phyloP scores from a whole-genome alignment of 2,113 vertebrate species.

The Emydocephalus ijimae region DNA sequence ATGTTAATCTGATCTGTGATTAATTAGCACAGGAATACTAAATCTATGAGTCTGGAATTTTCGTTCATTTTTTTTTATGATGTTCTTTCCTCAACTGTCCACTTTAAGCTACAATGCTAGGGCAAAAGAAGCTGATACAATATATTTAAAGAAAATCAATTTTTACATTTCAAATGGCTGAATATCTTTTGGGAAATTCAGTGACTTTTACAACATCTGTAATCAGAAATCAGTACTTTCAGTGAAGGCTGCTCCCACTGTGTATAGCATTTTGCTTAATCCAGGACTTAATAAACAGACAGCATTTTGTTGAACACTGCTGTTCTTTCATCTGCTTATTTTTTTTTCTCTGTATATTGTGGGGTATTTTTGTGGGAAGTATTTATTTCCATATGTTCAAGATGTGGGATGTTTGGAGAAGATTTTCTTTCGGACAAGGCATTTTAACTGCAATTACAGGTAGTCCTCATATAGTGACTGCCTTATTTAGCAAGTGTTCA shows the following conservation, averaged over 20 bases:
- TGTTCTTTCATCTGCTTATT: not conserved
- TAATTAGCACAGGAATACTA: not conserved
- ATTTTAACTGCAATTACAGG: not conserved
- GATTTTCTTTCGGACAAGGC: not conserved
- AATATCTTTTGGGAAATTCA: not conserved
- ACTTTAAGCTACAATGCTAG: not conserved
- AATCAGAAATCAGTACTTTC: not conserved
- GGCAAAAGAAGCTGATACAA: not conserved
- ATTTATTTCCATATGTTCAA: not conserved
- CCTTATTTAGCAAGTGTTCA: not conserved
- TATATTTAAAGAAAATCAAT: not conserved
- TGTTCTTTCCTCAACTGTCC: not conserved
- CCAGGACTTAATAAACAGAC: not conserved
- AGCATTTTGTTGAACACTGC: not conserved
- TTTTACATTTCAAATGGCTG: not conserved
- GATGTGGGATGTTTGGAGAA: not conserved
- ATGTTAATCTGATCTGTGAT: not conserved
- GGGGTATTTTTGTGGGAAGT: not conserved
- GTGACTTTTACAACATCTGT: not conserved
- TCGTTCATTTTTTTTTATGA: not conserved
- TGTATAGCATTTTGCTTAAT: not conserved
- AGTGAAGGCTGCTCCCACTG: not conserved
- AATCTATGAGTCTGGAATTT: not conserved
- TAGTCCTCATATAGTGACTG: not conserved
- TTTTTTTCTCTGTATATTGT: not conserved